phyloP scores from a whole-genome alignment of 2,797 vertebrate species.

The Scyliorhinus canicula region DNA sequence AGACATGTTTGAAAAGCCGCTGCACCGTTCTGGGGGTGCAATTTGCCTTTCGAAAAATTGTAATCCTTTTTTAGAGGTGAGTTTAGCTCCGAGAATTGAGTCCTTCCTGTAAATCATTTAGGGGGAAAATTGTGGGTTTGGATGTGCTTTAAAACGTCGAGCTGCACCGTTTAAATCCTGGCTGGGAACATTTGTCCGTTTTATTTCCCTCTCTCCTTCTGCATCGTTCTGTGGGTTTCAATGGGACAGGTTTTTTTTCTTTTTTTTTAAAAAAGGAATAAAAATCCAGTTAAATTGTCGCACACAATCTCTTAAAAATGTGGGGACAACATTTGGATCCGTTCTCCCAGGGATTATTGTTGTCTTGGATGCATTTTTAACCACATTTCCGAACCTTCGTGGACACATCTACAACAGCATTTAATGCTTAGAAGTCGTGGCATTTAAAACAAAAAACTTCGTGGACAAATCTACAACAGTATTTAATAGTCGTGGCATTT shows the following conservation, averaged over 20 bases:
- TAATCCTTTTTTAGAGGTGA: neutral
- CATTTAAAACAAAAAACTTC: neutral
- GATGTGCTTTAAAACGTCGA: neutral
- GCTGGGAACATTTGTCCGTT: neutral
- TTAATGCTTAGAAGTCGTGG: too few relatives aligned
- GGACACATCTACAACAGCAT: neutral
- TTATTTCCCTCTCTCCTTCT: neutral
- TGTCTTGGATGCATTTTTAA: neutral
- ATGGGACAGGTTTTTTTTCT: neutral
- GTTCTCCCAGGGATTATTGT: neutral
- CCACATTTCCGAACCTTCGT: neutral
- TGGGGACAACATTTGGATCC: neutral
- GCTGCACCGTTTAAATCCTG: neutral
- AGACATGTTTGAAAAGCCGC: slow-evolving; percentile 26
- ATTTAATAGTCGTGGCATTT: neutral
- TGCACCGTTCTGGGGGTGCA: neutral
- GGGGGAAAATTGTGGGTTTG: neutral
- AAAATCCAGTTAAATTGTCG: neutral
- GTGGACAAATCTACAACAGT: neutral
- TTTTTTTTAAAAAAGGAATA: neutral
- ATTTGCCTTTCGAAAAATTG: neutral
- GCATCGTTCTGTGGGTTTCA: neutral
- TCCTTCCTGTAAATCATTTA: neutral
- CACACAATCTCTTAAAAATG: neutral
- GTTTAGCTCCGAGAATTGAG: neutral